Evolutionary conservation across 92 coral and sea anemone species (phyloP), one percentile per base, ranked within the genome.

Genomic region (Zoanthus gigantus): DNA sequence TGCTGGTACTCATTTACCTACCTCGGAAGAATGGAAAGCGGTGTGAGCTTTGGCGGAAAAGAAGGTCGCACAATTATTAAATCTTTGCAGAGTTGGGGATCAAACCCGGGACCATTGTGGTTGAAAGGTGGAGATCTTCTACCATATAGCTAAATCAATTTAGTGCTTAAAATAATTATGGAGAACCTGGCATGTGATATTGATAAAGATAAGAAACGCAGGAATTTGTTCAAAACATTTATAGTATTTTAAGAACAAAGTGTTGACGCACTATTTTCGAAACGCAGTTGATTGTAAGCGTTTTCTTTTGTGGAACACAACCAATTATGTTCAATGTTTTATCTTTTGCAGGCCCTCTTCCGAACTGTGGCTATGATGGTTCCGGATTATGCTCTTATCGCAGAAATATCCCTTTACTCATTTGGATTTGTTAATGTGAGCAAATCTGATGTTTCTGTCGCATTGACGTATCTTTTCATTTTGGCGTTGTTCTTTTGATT

Each of bases 331-430:
- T 23, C 14, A 37, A 31, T 60, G 45, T 81, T 54, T 57, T 66
- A 57, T 68, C 28, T 69, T 71, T 67, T 71, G 16, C 84, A 96
- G 98, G 99, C 99, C 3, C 71, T 96, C 89, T 96, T 96, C 87
- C 91, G 98, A 28, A 96, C 98, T 58, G 99, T 96, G 68, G 99
- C 99, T 73, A 96, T 96, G 99, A 96, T 96, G 99, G 99, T 96
- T 47, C 99, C 99, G 4, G 98, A 96, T 89, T 96, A 96, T 71
- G 99, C 99, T 61, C 78, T 96, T 89, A 96, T 96, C 58, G 99
- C 99, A 9, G 99, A 96, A 77, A 96, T 96, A 72, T 96, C 99
- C 12, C 95, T 96, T 72, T 96, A 96, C 90, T 96, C 99, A 4
- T 96, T 88, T 79, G 99, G 99, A 16, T 96, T 96, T 89, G 98